Base-by-base conservation (phyloP, 2,113 vertebrate species). In the Zootoca vivipara region DNA sequence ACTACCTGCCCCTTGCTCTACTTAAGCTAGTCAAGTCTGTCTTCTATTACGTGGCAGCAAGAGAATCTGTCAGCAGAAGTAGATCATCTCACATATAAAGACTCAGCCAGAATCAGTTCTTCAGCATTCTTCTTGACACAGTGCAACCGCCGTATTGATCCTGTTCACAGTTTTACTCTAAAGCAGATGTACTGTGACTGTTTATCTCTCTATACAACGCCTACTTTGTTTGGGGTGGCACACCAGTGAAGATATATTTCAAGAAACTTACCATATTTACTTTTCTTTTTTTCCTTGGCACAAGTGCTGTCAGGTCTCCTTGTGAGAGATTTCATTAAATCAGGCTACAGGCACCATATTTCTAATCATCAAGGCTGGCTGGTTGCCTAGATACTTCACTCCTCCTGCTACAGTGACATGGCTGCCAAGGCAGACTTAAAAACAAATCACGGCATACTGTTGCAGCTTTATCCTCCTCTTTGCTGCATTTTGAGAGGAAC, bases 361-460 rank as follows among this genome's bases (percentile, higher is more conserved):
- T 78, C 70, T 94, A 91, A 93, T 91, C 56, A 87, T 38, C 83
- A 89, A 80, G 89, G 78, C 87, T 91, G 87, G 58, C 82, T 93
- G 91, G 91, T 94, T 95, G 93, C 94, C 90, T 91, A 84, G 92
- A 77, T 95, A 92, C 91, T 93, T 95, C 67, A 83, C n/a, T 67
- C 85, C 18, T 62, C 58, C 85, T 88, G 82, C 35, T 82, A 82
- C 88, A 93, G 81, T 89, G 90, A 87, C 88, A 92, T 1, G 1
- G 78, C 79, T 91, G 73, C 87, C 91, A 88, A 93, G 40, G 74
- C 30, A 94, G 90, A 86, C 79, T 77, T 89, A 3, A 89, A 92
- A 88, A 5, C 75, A 92, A 92, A 62, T 88, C 38, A 30, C 30
- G 87, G 46, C 83, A 87, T 91, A 77, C 85, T 93, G 89, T 92